phyloP scores from a whole-genome alignment of 2,888 invertebrate genomes.

The Drosophila silvestris region DNA sequence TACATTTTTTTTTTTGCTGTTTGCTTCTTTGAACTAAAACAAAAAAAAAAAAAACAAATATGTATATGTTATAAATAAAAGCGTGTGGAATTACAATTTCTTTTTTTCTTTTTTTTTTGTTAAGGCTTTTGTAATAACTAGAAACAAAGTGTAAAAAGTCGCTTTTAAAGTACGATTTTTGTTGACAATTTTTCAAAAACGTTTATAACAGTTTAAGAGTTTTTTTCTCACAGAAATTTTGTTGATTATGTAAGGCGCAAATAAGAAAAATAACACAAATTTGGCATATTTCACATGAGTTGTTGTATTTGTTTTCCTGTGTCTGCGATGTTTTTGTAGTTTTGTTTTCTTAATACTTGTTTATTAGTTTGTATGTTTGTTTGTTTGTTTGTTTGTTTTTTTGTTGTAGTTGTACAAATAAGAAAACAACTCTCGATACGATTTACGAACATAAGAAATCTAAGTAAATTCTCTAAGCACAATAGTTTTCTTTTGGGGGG shows the following conservation, averaged over 20 bases:
- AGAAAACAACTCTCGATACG: conserved; percentile 16
- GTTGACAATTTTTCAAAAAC: conserved; percentile 31
- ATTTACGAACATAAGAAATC: conserved; percentile 34
- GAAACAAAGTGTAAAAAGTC: conserved; percentile 53
- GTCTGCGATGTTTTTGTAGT: conserved; percentile 25
- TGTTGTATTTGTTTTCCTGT: conserved; percentile 12
- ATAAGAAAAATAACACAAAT: conserved; percentile 47
- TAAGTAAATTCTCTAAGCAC: conserved; percentile 57
- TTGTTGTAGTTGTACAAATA: conserved; percentile 21
- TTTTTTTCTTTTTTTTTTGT: conserved; percentile 44
- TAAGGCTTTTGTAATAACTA: conserved; percentile 53
- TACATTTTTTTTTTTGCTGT: conserved; percentile 23
- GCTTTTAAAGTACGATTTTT: conserved; percentile 29
- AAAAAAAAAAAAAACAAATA: conserved; percentile 40
- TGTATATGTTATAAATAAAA: conserved; percentile 74
- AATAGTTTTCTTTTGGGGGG: conserved; percentile 6
- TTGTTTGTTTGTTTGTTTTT: conserved; percentile 11
- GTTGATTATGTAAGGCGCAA: conserved; percentile 37
- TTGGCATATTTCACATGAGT: conserved; percentile 46
- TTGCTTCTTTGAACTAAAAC: conserved; percentile 50
- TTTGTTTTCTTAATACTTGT: conserved; percentile 47
- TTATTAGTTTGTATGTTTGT: conserved; percentile 15
- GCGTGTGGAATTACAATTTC: conserved; percentile 79
- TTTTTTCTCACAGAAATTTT: conserved; percentile 29
- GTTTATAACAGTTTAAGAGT: conserved; percentile 47